Conservation (phyloP, 2,113 vertebrate species). For the Sciurus niger region DNA sequence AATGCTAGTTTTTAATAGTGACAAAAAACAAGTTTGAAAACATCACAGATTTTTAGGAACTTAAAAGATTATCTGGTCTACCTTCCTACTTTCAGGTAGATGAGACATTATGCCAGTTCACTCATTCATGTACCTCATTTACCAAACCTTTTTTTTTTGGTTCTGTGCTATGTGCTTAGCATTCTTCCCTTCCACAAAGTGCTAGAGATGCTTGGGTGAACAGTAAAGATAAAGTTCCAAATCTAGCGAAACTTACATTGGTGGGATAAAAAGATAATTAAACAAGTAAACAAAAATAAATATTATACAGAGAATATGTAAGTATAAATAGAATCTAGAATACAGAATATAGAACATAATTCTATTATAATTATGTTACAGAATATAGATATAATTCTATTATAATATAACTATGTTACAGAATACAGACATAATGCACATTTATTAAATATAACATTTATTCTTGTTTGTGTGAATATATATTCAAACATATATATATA, state of each 20-base stretch:
- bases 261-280: not conserved
- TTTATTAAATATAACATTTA: not conserved
- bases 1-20: not conserved
- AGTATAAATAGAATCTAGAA: not conserved
- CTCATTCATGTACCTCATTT: not conserved
- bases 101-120: slow-evolving; percentile 20
- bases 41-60: not conserved
- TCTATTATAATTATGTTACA: not conserved
- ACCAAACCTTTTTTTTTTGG: not conserved
- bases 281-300: not conserved
- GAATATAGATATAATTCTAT: not conserved
- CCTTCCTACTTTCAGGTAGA: not conserved
- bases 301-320: not conserved
- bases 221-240: not conserved
- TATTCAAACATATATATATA: not conserved
- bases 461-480: not conserved
- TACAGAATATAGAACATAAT: not conserved
- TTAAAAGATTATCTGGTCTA: not conserved
- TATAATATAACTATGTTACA: not conserved
- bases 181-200: slow-evolving; percentile 11
- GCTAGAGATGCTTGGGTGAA: not conserved
- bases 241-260: not conserved
- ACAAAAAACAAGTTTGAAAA: not conserved
- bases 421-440: not conserved
- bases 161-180: not conserved